Evolutionary conservation across 2,797 vertebrate genomes (phyloP).

Genomic region (Phoxinus dragarum): DNA sequence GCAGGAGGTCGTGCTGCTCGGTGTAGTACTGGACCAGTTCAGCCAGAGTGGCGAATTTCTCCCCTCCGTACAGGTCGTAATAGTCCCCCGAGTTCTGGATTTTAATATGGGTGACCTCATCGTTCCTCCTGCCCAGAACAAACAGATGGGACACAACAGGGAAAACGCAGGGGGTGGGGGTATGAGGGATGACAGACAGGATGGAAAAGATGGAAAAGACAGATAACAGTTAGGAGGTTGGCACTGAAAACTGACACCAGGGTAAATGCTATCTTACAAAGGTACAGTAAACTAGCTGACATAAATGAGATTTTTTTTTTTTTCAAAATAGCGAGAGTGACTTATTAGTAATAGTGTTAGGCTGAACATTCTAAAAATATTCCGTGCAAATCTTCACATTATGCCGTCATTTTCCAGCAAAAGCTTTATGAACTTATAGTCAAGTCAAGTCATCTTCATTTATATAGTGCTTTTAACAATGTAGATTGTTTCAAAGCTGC

Average conservation of each 20-base stretch:
- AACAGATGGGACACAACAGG: constrained; percentile 30
- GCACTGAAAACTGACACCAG: not conserved
- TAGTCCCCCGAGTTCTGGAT: constrained; percentile 91
- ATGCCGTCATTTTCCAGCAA: not conserved
- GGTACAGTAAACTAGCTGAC: not conserved
- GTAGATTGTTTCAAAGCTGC: too few relatives aligned
- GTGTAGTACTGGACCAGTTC: constrained; percentile 92
- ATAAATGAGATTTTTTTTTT: not conserved
- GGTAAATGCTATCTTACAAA: constrained; percentile 5
- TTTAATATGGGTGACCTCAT: constrained; percentile 93
- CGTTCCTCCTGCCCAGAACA: constrained; percentile 74
- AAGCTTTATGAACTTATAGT: not conserved
- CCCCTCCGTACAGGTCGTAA: constrained; percentile 89
- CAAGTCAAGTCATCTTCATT: not conserved
- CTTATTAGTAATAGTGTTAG: not conserved
- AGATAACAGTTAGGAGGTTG: constrained; percentile 26
- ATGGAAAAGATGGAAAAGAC: constrained; percentile 38
- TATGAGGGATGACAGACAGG: constrained; percentile 27
- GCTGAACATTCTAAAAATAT: not conserved
- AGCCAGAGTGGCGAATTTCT: constrained; percentile 89
- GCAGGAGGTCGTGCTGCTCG: constrained; percentile 86
- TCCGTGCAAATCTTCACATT: not conserved
- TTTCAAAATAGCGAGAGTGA: not conserved
- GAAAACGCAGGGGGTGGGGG: constrained; percentile 14
- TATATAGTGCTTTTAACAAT: too few relatives aligned